Evolutionary conservation across 2,888 invertebrate genomes (phyloP), one percentile per base, ranked within the genome.

Genomic region (Marronus borbonicus): DNA sequence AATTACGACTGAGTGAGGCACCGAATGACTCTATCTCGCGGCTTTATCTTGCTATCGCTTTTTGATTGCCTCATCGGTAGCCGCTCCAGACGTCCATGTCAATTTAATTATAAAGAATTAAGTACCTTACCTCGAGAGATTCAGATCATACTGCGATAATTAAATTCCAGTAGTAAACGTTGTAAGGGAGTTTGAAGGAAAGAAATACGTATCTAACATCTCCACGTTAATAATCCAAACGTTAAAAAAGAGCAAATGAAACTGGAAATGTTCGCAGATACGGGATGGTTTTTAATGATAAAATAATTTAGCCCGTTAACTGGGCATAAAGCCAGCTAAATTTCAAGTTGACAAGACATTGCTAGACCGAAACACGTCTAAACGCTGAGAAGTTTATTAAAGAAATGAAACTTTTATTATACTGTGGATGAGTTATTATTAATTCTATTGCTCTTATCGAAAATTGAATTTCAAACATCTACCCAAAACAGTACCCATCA

Each of bases 21-120:
- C 81, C 80, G 82, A 84, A 84, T 82, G 83, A 82, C 84, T 83
- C 82, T 84, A 84, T 84, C 84, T 80, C 77, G 24, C 78, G 78
- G 80, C 80, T 81, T 80, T 81, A 82, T 82, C 82, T 80, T 75
- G 72, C 70, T 62, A 79, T 79, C 74, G 79, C 52, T 72, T 65
- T 74, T 76, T 76, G 75, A 72, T 64, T 72, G 77, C 70, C 72
- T 58, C 75, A 79, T 80, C 81, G 80, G 80, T 81, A 82, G 82
- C 80, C 79, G 79, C 70, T 78, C 78, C 78, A 80, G 81, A 81
- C 80, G 80, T 79, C 77, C 80, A 78, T 79, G 82, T 82, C 82
- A 80, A 78, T 81, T 81, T 81, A 82, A 81, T 81, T 82, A 81
- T 77, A 80, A 79, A 79, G 80, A 79, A 81, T 78, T 77, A 78